These are phyloP conservation scores for Crocidura indochinensis DNA, from an alignment of 2,797 vertebrate genomes.

Conservation along the genomic window DNA sequence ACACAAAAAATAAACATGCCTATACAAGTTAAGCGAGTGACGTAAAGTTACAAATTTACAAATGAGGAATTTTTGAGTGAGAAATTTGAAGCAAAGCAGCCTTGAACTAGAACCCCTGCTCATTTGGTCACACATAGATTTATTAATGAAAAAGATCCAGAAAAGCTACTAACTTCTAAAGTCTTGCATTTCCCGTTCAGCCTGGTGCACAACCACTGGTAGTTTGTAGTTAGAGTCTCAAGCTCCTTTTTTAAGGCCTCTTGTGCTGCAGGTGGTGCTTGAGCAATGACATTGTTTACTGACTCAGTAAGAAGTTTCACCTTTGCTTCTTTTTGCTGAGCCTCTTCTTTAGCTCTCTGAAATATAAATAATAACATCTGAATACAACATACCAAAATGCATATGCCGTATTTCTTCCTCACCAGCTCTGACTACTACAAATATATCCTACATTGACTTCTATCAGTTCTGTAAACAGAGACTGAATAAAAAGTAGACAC, in stretches of 20 bases:
- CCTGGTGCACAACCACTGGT: constrained; percentile 96
- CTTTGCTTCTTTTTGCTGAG: constrained; percentile 97
- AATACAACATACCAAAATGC: not conserved
- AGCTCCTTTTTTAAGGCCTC: constrained; percentile 96
- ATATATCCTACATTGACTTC: not conserved
- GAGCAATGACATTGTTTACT: constrained; percentile 96
- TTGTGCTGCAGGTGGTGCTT: constrained; percentile 95
- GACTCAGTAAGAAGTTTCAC: constrained; percentile 97
- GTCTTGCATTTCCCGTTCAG: constrained; percentile 98
- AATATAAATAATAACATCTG: constrained; percentile 48
- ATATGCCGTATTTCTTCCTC: not conserved
- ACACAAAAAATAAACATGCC: not conserved
- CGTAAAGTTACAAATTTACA: not conserved
- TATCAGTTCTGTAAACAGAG: not conserved
- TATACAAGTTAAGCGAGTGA: not conserved
- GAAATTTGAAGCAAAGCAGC: not conserved
- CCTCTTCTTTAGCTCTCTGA: constrained; percentile 98
- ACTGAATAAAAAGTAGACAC: constrained; percentile 6
- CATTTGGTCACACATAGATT: not conserved
- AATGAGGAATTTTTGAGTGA: not conserved
- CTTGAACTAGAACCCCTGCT: not conserved
- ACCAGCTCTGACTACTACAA: not conserved
- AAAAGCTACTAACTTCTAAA: constrained; percentile 93
- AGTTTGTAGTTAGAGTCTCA: constrained; percentile 94
- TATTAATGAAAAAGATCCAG: constrained; percentile 37